phyloP scores from a whole-genome alignment of 2,888 invertebrate genomes.

The Limnephilus marmoratus region DNA sequence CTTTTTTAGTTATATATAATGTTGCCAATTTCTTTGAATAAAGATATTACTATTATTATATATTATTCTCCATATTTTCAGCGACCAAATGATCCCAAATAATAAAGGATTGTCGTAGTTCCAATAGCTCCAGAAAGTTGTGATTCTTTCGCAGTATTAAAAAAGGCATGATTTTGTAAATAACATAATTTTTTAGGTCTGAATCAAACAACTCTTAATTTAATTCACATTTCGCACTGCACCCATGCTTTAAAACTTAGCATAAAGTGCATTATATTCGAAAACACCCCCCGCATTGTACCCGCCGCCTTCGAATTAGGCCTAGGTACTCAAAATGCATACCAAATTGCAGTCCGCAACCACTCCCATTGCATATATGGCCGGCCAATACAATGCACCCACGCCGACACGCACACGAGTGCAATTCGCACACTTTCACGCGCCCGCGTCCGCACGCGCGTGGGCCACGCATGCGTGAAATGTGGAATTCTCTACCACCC shows the following conservation, averaged over 20 bases:
- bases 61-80: too few species aligned
- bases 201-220: neutral
- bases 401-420: conserved; percentile 19
- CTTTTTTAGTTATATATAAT: too few species aligned
- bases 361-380: conserved; percentile 27
- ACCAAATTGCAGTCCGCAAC: conserved; percentile 22
- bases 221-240: neutral
- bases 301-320: conserved; percentile 22
- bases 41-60: too few species aligned
- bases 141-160: too few species aligned
- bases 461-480: conserved; percentile 6
- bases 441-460: conserved; percentile 12
- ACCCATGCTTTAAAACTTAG: neutral
- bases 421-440: neutral
- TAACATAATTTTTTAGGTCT: neutral
- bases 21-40: too few species aligned
- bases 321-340: conserved; percentile 39
- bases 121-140: too few species aligned
- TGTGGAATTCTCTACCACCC: neutral
- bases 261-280: neutral
- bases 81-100: too few species aligned
- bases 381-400: conserved; percentile 54
- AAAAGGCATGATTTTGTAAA: too few species aligned
- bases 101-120: too few species aligned
- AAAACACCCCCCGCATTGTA: neutral